phyloP scores from a whole-genome alignment of 2,113 vertebrate genomes.

The Lophotis ruficrista region DNA sequence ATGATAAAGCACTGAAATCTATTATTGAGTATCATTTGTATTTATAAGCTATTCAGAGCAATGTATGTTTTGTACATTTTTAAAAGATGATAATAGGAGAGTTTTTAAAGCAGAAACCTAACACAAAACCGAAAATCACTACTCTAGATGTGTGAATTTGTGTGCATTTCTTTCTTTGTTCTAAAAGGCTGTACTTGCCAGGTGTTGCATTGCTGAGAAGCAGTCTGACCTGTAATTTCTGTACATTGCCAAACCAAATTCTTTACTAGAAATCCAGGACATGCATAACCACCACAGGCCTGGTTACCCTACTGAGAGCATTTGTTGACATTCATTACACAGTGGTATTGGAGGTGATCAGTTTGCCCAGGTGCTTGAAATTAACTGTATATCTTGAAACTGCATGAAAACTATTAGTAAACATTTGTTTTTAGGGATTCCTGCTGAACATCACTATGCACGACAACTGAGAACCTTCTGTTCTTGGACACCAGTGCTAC shows the following conservation, averaged over 20 bases:
- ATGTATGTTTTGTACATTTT: not conserved
- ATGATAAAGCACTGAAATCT: not conserved
- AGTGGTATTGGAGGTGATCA: not conserved
- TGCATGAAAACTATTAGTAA: not conserved
- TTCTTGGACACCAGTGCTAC: not conserved
- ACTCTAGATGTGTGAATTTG: not conserved
- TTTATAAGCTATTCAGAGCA: not conserved
- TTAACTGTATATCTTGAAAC: not conserved
- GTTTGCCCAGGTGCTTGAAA: not conserved
- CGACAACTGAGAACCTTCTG: not conserved
- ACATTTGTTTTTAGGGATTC: not conserved
- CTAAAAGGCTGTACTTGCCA: not conserved
- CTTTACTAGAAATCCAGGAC: not conserved
- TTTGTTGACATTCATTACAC: not conserved
- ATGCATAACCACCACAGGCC: not conserved
- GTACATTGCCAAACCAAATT: not conserved
- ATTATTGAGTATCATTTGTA: not conserved
- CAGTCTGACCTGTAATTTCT: not conserved
- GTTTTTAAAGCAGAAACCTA: not conserved
- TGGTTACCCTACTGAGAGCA: not conserved
- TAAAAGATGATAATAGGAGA: not conserved
- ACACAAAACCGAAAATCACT: not conserved
- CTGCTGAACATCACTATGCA: not conserved
- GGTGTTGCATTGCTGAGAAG: not conserved
- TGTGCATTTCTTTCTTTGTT: not conserved